phyloP scores from a whole-genome alignment of 2,888 invertebrate genomes.

The Arenicola marina region DNA sequence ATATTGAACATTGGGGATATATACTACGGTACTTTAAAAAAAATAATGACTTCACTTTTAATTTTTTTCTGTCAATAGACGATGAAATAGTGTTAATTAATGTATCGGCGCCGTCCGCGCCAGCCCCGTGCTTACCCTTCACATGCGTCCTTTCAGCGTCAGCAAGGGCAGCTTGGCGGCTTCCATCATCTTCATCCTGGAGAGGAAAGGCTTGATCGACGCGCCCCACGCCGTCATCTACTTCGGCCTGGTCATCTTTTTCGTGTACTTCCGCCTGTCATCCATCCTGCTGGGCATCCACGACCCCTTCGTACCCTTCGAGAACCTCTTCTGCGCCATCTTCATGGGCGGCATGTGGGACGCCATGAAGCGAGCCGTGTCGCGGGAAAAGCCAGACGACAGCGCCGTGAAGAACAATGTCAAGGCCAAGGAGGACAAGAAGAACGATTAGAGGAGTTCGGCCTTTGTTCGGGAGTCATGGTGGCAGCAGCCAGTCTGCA shows the following conservation, averaged over 20 bases:
- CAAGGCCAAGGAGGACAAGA: conserved; percentile 3
- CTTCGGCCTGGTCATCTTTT: conserved; percentile 82
- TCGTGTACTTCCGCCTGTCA: conserved; percentile 91
- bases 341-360: conserved; percentile 97
- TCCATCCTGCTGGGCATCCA: conserved; percentile 95
- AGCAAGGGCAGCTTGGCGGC: conserved; percentile 96
- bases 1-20: too few species aligned
- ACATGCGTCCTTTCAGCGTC: conserved; percentile 81
- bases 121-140: too few species aligned
- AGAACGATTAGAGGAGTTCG: not conserved
- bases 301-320: conserved; percentile 98
- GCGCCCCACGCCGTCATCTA: conserved; percentile 97
- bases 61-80: too few species aligned
- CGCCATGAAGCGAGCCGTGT: conserved; percentile 83
- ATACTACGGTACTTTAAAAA: too few species aligned
- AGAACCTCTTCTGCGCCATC: conserved; percentile 92
- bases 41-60: too few species aligned
- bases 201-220: conserved; percentile 93
- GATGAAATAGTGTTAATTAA: too few species aligned
- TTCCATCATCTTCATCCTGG: conserved; percentile 92
- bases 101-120: too few species aligned
- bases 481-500: too few species aligned
- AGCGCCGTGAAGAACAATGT: not conserved
- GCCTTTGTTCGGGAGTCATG: too few species aligned
- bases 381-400: conserved; percentile 60